Evolutionary conservation across 2,797 vertebrate species (phyloP), one percentile per base, ranked within the genome.

Genomic region (Rhabdophis nuchalis): DNA sequence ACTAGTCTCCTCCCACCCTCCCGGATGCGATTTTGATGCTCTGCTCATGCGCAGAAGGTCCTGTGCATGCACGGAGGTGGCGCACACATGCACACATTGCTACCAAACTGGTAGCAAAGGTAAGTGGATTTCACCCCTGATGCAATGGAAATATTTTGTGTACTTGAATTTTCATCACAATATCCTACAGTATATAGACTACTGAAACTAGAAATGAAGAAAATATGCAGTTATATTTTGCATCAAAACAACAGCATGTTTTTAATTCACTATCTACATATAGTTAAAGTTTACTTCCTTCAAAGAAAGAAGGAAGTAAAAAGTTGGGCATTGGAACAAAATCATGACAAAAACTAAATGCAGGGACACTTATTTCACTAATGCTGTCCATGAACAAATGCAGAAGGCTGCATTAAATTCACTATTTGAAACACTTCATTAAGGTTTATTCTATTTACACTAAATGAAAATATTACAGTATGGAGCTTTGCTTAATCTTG

Each of bases 161-260:
- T 0, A 1, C 46, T 1, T 72, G 9, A 3, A 23, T 25, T 90
- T 92, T 95, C 86, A 72, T 82, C 54, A 2, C 29, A 32, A 3
- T 86, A 9, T 87, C 9, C 64, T 91, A 8, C 36, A 57, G 10
- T 87, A 2, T 50, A 27, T 10, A 77, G 29, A 46, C 32, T 23
- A 86, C 10, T 18, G 53, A 27, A 72, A 85, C 77, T 58, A 46
- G n/a, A 90, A 89, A 29, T 0, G 20, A 32, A 89, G 56, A 12
- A 94, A 94, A 88, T 82, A 29, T 14, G 29, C 36, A 0, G 92
- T 94, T 85, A 89, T 85, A 57, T 58, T 89, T 92, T 25, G 20
- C 90, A 64, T 85, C 94, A 92, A 87, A 94, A 88, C n/a, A 12
- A 52, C 60, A 88, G 36, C 36, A 23, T 91, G 32, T 54, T 94